Evolutionary conservation across 2,888 invertebrate species (phyloP), one percentile per base, ranked within the genome.

Genomic region (Metopia argyrocephala): DNA sequence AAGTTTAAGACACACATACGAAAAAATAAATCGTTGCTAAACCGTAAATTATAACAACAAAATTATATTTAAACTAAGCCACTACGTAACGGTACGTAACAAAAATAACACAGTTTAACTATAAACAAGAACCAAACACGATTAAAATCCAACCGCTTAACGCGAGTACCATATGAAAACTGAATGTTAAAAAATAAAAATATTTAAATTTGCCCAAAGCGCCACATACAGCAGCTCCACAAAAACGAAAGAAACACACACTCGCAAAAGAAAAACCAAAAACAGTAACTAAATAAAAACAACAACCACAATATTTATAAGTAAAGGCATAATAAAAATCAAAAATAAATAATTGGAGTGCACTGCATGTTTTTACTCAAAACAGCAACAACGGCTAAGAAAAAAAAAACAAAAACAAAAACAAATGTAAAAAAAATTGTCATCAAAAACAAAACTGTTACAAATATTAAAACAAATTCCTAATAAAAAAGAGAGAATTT

Each of bases 91-190:
- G 15, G 21, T 56, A 18, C 18, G 28, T 38, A 38, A 38, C 9
- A 38, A 62, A 76, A 52, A 50, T 27, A 1, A 75, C 66, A 69
- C 38, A 25, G 38, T 75, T 38, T 38, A 38, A 38, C 38, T 38
- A 38, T 68, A 56, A n/a, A n/a, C n/a, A n/a, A n/a, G 9, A 57
- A 66, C 38, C 3, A 21, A 62, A 46, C 5, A 48, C 28, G 38
- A 48, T 31, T 46, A 65, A 50, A 61, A 57, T 6, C 21, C 52
- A 74, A 70, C 80, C 69, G 38, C 76, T 68, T 68, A 61, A 28
- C 70, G 61, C 56, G 65, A 78, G 45, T 21, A 66, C 65, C 73
- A 61, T 75, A 52, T 61, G 66, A 54, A 48, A 78, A 81, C 81
- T 81, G 54, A 74, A 52, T 50, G n/a, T 20, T 20, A 71, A 64